Evolutionary conservation across 2,113 vertebrate species (phyloP).

Genomic region (Monopterus albus): DNA sequence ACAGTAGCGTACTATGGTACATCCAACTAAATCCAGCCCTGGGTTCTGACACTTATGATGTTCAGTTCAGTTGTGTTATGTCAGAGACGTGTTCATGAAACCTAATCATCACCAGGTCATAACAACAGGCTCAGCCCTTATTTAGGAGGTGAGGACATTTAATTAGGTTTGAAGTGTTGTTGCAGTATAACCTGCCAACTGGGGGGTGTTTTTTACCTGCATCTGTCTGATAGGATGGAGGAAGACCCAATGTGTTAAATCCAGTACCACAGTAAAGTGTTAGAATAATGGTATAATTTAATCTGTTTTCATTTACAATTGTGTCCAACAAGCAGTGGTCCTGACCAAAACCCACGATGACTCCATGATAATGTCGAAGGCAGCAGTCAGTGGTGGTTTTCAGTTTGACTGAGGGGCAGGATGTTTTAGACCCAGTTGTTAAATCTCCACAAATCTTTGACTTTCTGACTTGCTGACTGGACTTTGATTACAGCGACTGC

Average conservation of each 20-base stretch:
- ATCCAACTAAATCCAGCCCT: background rate
- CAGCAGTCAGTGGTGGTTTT: background rate
- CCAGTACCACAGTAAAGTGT: too few species aligned
- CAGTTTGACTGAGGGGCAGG: background rate
- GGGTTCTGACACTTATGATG: background rate
- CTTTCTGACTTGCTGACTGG: background rate
- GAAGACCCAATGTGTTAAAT: background rate
- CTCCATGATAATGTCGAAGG: background rate
- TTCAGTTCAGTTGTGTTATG: background rate
- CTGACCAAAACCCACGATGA: background rate
- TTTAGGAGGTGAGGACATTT: background rate
- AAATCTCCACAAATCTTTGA: constrained; percentile 3
- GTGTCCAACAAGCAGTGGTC: too few species aligned
- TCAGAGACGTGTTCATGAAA: background rate
- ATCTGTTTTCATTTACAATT: too few species aligned
- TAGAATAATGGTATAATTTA: background rate
- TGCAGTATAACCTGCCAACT: background rate
- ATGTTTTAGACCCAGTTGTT: constrained; percentile 4
- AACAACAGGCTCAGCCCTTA: background rate
- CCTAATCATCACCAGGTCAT: background rate
- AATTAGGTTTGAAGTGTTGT: constrained; percentile 7
- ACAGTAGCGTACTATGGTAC: background rate
- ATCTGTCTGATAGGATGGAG: background rate
- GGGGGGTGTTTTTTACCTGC: background rate
- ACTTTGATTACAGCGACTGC: constrained; percentile 15